Percentiles rank a stretch among this genome's conserved stretches.
Evolutionary conservation across 2,113 vertebrate genomes (phyloP).

Genomic region (Chloropsis cyanopogon): DNA sequence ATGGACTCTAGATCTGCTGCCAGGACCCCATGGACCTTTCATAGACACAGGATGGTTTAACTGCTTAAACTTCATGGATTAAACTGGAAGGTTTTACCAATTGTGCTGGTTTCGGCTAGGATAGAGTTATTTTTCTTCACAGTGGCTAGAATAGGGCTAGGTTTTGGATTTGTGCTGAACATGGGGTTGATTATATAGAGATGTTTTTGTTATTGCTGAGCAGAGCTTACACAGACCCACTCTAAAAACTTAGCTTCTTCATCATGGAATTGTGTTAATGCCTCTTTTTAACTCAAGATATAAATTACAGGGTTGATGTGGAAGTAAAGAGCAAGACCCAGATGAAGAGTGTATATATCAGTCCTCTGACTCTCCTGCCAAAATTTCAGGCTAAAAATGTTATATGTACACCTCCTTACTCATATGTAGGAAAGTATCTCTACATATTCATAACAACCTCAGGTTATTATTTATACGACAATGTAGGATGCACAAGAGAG

Average conservation of each 20-base stretch:
- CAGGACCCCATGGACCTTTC: neutral
- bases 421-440: neutral
- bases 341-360: neutral
- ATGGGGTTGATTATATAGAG: neutral
- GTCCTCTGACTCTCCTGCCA: neutral
- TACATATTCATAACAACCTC: constrained; percentile 11
- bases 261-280: neutral
- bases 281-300: neutral
- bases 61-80: neutral
- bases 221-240: neutral
- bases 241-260: neutral
- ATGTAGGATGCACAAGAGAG: neutral
- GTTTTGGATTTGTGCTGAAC: neutral
- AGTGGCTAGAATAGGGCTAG: neutral
- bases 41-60: neutral
- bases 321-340: neutral
- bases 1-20: neutral
- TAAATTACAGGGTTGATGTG: neutral
- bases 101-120: neutral
- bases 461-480: constrained; percentile 36
- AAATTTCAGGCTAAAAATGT: constrained; percentile 28
- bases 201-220: neutral
- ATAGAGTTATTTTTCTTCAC: neutral
- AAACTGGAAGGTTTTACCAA: neutral
- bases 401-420: neutral